These are phyloP conservation scores for Eudyptes chrysolophus DNA, from an alignment of 2,113 vertebrate species.

Conservation along the genomic window DNA sequence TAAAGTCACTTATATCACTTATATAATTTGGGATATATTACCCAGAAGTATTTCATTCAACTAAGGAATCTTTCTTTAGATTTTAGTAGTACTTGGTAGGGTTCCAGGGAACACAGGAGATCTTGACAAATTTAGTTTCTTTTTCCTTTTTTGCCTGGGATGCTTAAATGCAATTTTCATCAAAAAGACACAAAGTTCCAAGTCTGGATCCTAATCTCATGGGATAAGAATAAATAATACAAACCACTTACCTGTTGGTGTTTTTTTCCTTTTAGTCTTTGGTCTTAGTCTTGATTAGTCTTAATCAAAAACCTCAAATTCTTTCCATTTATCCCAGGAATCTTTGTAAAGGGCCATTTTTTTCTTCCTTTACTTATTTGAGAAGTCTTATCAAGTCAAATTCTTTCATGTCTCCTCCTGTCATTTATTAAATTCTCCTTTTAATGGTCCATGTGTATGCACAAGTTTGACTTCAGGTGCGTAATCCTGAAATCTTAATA, in stretches of 20 bases:
- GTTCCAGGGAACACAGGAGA: not conserved
- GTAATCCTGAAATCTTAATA: slow-evolving; percentile 73
- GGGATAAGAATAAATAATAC: not conserved
- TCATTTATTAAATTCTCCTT: not conserved
- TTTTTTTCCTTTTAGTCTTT: not conserved
- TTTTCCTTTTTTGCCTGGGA: not conserved
- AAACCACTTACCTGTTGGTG: not conserved
- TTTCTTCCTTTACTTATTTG: not conserved
- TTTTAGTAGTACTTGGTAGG: not conserved
- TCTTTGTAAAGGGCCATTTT: not conserved
- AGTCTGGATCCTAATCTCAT: not conserved
- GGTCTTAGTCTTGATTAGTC: not conserved
- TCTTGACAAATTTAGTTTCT: not conserved
- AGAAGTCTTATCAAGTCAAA: not conserved
- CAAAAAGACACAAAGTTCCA: not conserved
- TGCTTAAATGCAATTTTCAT: not conserved
- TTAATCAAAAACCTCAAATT: not conserved
- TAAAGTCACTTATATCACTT: not conserved
- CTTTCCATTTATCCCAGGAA: not conserved
- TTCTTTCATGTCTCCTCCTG: not conserved
- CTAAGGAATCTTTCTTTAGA: not conserved
- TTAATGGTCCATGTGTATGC: not conserved
- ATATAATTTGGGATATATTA: not conserved
- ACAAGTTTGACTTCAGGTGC: slow-evolving; percentile 59
- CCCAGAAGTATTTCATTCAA: not conserved